Evolutionary conservation across 2,113 vertebrate genomes (phyloP).

Genomic region (Apeltes quadracus): DNA sequence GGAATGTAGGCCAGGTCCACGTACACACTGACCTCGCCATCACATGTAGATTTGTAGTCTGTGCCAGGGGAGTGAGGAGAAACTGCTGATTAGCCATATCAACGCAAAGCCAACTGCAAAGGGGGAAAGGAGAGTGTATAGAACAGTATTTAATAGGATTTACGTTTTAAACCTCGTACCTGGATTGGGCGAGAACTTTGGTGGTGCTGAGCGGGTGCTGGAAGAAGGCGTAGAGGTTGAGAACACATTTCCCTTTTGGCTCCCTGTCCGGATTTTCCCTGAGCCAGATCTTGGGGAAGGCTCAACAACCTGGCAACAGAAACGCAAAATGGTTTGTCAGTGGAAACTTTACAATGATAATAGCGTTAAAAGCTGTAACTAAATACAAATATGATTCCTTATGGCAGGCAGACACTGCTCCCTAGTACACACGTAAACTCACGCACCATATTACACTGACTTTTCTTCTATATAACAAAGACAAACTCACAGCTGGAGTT

Average conservation of each 20-base stretch:
- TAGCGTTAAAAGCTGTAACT: background rate
- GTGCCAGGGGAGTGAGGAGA: background rate
- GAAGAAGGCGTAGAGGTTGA: constrained; percentile 51
- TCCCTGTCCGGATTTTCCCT: constrained; percentile 71
- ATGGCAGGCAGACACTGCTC: background rate
- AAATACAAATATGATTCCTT: background rate
- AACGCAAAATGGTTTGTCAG: background rate
- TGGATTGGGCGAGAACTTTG: constrained; percentile 50
- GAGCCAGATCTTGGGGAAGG: constrained; percentile 53
- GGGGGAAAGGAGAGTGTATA: background rate
- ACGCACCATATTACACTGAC: background rate
- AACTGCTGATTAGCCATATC: background rate
- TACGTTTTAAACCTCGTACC: constrained; percentile 19
- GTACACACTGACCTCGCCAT: constrained; percentile 76
- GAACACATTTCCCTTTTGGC: constrained; percentile 52
- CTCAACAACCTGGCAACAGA: constrained; percentile 38
- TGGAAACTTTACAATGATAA: background rate
- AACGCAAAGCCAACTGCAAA: background rate
- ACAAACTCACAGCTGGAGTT: constrained; percentile 54
- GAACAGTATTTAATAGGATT: background rate
- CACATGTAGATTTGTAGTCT: constrained; percentile 64
- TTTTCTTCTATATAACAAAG: constrained; percentile 52
- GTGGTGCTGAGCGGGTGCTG: constrained; percentile 48
- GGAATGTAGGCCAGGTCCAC: constrained; percentile 94
- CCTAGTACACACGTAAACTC: background rate